Evolutionary conservation across 2,797 vertebrate species (phyloP), one percentile per base, ranked within the genome.

Genomic region (Coilia nasus): DNA sequence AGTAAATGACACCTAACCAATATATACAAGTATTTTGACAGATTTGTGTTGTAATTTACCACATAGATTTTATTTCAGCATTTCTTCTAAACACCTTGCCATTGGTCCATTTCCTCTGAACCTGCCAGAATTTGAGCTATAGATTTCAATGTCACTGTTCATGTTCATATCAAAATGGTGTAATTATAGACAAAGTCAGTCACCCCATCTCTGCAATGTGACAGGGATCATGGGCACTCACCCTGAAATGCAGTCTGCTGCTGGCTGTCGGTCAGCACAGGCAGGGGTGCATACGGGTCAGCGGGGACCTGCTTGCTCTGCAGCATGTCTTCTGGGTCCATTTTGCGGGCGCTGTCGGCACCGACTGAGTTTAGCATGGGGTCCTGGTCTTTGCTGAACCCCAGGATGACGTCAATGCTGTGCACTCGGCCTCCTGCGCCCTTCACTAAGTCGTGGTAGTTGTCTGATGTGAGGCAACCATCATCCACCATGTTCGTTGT

Each of bases 381-480:
- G 78, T 96, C 95, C 90, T 96, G 95, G 86, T 97, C 95, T 91
- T 96, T 96, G 86, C 93, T 95, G 93, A 96, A 96, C 90, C 96
- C 96, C 86, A 96, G 92, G 90, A 96, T 96, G 86, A 96, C 94
- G 86, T 96, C 95, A 11, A 96, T 96, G 85, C 96, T 96, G 92
- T 96, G 95, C 83, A 96, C 93, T 59, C 92, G 91, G 46, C 95
- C 93, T 71, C 92, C 94, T 10, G 81, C 80, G 59, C 92, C 94
- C 93, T 96, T 96, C 47, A 92, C 91, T 89, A 96, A 93, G 87
- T 96, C 95, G 81, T 95, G 92, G 86, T 90, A 96, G 92, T 92
- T 93, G 88, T 96, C 94, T 50, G 87, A 83, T 0, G 89, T 90
- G 83, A 96, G 92, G 90, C 95, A 95, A 88, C 93, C 90, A 89